phyloP scores from a whole-genome alignment of 2,888 invertebrate genomes.

The Drosophila formosana region DNA sequence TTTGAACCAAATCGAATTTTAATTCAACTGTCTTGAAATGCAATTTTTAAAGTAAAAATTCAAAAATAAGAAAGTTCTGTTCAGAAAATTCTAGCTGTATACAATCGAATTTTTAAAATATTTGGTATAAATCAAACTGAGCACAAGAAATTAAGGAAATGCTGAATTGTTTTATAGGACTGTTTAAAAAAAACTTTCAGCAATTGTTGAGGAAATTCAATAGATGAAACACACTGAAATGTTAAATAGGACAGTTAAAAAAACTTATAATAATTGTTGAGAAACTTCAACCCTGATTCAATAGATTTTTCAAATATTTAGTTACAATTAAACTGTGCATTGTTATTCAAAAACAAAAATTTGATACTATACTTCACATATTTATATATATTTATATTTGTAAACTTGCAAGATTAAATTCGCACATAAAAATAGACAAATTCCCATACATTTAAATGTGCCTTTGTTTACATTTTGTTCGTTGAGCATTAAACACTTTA shows the following conservation, averaged over 20 bases:
- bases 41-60: background rate
- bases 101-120: no score
- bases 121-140: no score
- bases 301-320: background rate
- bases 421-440: background rate
- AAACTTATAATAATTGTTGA: background rate
- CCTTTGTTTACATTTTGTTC: background rate
- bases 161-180: no score
- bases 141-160: no score
- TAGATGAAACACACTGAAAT: background rate
- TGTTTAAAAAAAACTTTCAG: no score
- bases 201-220: no score
- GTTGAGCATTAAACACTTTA: background rate
- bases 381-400: no score
- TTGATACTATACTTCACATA: background rate
- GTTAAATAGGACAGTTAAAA: no score
- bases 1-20: background rate
- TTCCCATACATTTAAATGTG: constrained; percentile 2
- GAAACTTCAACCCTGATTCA: background rate
- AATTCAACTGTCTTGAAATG: background rate
- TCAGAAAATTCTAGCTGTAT: no score
- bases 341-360: background rate
- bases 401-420: constrained; percentile 1
- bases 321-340: background rate
- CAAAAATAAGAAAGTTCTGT: no score